phyloP scores from a whole-genome alignment of 2,888 invertebrate genomes.

The Drosophila kambysellisi region DNA sequence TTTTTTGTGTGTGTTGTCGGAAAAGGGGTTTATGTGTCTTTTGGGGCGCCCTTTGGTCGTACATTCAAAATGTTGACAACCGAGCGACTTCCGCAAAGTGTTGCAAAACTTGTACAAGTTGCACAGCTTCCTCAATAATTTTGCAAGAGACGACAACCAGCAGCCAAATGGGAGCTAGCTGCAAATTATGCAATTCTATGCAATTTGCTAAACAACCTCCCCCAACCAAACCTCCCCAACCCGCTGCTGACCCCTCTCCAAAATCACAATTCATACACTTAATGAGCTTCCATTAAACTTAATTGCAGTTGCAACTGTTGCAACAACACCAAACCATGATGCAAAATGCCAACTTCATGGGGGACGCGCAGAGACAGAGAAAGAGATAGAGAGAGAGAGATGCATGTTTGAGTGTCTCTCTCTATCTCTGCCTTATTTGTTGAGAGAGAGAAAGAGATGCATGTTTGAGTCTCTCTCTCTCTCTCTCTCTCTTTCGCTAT shows the following conservation, averaged over 20 bases:
- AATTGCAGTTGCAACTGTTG: constrained; percentile 74
- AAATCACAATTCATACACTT: constrained; percentile 61
- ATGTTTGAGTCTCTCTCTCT: not conserved
- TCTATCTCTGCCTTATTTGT: constrained; percentile 7
- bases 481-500: not conserved
- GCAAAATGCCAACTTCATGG: constrained; percentile 13
- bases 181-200: constrained; percentile 66
- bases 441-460: not conserved
- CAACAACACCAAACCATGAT: constrained; percentile 12
- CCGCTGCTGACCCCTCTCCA: not conserved
- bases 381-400: not conserved
- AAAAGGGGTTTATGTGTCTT: not conserved
- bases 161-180: constrained; percentile 6
- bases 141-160: not conserved
- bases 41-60: constrained; percentile 16
- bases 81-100: constrained; percentile 55
- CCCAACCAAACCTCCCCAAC: too few relatives aligned
- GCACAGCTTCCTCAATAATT: constrained; percentile 16
- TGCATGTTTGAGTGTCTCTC: not conserved
- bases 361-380: not conserved
- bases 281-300: constrained; percentile 79
- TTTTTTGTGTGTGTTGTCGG: not conserved
- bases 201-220: constrained; percentile 33
- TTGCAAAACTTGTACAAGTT: constrained; percentile 31
- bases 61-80: constrained; percentile 46